Base-by-base conservation (phyloP, 2,888 invertebrate species). In the Mythimna pallens region DNA sequence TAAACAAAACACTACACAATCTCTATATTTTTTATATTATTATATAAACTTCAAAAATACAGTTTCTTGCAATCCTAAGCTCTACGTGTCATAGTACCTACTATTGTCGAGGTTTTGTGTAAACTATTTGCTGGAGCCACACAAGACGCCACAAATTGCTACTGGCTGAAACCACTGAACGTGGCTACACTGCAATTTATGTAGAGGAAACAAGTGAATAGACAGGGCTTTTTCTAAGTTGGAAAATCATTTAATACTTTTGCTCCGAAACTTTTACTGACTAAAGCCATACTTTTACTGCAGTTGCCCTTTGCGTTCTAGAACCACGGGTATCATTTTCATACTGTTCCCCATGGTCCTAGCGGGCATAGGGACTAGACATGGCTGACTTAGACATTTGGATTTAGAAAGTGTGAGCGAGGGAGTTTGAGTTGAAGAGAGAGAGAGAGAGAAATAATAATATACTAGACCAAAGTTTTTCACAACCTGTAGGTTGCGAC, bases 141-240 rank as follows among this genome's bases (percentile, higher is more conserved):
- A 87, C 85, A 87, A 87, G 85, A 80, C 77, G 79, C 78, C 79
- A 66, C 84, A 88, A 86, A 88, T 88, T 87, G 85, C 68, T 80
- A 30, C 66, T 81, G 72, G 80, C 70, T 76, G 55, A 14, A 69
- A 58, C 59, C 65, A 70, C 66, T 76, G 79, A 74, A 80, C 70
- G 76, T 67, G 75, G 65, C 78, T 25, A 55, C 70, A 58, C 34
- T 84, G 78, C 65, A 84, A 77, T 71, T 77, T 62, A 55, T 6
- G 10, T 22, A 70, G 82, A 77, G 12, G 7, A 2, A 34, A 14
- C 25, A 73, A 58, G 0, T 17, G 1, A 64, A 47, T 47, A 47
- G 47, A 47, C 47, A 47, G 6, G 43, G 43, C 43, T 5, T 43
- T 43, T 43, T 43, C 4, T 43, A 40, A 40, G 1, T 40, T 40